phyloP scores from a whole-genome alignment of 2,888 invertebrate genomes.

The Stramonita haemastoma region DNA sequence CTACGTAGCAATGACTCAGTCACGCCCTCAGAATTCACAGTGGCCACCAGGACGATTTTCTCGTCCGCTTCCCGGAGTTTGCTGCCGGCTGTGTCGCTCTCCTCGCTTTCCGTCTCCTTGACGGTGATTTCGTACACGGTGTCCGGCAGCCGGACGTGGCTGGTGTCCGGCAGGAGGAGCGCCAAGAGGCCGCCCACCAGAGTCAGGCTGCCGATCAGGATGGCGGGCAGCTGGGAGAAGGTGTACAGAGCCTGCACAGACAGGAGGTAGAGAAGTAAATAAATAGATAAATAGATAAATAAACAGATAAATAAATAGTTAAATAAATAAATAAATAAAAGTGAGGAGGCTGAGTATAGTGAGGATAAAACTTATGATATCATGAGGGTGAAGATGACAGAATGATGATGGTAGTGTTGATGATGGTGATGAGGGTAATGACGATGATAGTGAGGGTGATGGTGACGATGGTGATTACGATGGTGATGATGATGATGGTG shows the following conservation, averaged over 20 bases:
- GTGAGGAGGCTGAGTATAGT: too few species aligned
- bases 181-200: background rate
- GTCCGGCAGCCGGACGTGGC: slow-evolving; percentile 16
- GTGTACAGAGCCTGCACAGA: slow-evolving; percentile 28
- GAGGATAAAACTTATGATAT: too few species aligned
- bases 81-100: too few species aligned
- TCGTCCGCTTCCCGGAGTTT: background rate
- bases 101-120: background rate
- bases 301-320: too few species aligned
- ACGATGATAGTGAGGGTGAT: too few species aligned
- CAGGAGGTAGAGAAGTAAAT: background rate
- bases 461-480: too few species aligned
- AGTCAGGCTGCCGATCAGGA: slow-evolving; percentile 19
- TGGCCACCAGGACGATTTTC: background rate
- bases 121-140: slow-evolving; percentile 31
- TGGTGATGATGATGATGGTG: background rate
- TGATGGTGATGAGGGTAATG: too few species aligned
- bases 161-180: slow-evolving; percentile 28
- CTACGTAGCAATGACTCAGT: background rate
- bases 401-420: too few species aligned
- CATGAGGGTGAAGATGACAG: too few species aligned
- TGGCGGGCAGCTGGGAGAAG: slow-evolving; percentile 17
- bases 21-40: background rate
- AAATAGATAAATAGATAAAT: too few species aligned
- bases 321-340: too few species aligned